Evolutionary conservation across 1,140 invertebrate species (phyloP).

Genomic region (Ceratosolen solmsi): DNA sequence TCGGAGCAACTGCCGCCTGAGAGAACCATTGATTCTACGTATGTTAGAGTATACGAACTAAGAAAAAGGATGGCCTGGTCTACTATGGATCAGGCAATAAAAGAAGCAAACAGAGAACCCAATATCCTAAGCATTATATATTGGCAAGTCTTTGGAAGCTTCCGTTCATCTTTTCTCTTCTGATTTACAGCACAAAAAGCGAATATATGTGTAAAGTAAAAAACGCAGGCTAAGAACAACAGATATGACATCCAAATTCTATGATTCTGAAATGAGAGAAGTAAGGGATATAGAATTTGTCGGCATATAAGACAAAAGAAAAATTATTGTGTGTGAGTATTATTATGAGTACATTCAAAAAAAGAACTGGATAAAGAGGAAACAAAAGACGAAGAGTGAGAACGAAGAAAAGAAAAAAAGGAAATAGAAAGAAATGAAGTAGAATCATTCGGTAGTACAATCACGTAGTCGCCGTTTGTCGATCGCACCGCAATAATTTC

Average conservation of each 20-base stretch:
- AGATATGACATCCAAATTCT: neutral
- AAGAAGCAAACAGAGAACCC: neutral
- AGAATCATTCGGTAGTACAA: conserved; percentile 67
- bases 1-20: too few species aligned
- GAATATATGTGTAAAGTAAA: neutral
- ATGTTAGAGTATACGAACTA: neutral
- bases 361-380: conserved; percentile 44
- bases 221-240: conserved; percentile 5
- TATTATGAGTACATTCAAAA: neutral
- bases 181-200: neutral
- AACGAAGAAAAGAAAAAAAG: conserved; percentile 18
- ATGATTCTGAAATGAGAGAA: conserved; percentile 46
- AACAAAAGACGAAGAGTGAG: conserved; percentile 51
- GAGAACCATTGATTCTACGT: conserved; percentile 32
- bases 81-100: neutral
- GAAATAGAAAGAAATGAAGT: conserved; percentile 37
- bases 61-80: conserved; percentile 3
- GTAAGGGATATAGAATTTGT: neutral
- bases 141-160: conserved; percentile 61
- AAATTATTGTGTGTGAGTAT: neutral
- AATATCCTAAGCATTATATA: conserved; percentile 61
- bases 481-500: conserved; percentile 74
- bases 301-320: conserved; percentile 6
- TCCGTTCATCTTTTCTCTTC: conserved; percentile 11
- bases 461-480: conserved; percentile 74